phyloP scores from a whole-genome alignment of 2,888 invertebrate genomes.

The Drosophila crucigera region DNA sequence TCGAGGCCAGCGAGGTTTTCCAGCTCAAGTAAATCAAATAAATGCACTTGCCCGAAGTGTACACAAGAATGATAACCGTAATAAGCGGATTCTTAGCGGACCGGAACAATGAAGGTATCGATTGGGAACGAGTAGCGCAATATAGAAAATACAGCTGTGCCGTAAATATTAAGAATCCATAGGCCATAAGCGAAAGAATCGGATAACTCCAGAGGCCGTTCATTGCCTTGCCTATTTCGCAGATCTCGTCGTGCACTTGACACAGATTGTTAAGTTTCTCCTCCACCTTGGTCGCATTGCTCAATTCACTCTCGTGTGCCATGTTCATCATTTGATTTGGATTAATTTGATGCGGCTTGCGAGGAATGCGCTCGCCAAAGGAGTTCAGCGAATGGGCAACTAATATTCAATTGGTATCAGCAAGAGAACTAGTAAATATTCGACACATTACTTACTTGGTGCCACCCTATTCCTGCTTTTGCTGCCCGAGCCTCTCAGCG shows the following conservation, averaged over 20 bases:
- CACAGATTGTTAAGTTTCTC: conserved; percentile 84
- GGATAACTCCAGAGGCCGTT: conserved; percentile 85
- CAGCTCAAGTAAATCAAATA: conserved; percentile 85
- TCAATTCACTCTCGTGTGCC: conserved; percentile 78
- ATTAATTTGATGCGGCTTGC: conserved; percentile 35
- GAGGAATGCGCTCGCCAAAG: conserved; percentile 68
- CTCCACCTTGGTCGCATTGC: conserved; percentile 81
- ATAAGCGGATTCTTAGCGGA: conserved; percentile 83
- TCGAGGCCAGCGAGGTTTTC: conserved; percentile 84
- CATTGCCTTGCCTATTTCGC: conserved; percentile 84
- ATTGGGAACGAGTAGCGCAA: conserved; percentile 83
- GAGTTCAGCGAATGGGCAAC: conserved; percentile 75
- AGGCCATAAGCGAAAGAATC: conserved; percentile 84
- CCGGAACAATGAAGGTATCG: conserved; percentile 83
- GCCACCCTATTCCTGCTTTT: conserved; percentile 63
- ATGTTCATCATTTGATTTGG: conserved; percentile 59
- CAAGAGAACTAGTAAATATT: not conserved
- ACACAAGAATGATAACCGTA: conserved; percentile 79
- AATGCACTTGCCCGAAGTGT: conserved; percentile 84
- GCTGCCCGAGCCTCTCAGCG: conserved; percentile 52
- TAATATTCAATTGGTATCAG: conserved; percentile 12
- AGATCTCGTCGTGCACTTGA: conserved; percentile 85
- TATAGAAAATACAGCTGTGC: conserved; percentile 85
- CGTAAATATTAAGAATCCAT: conserved; percentile 85
- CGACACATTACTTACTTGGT: conserved; percentile 60